A percentile compares a stretch with the other conserved stretches of the same genome.
These are phyloP conservation scores for Phyllostomus discolor DNA, from an alignment of 2,113 vertebrate genomes.

Conservation along the genomic window DNA sequence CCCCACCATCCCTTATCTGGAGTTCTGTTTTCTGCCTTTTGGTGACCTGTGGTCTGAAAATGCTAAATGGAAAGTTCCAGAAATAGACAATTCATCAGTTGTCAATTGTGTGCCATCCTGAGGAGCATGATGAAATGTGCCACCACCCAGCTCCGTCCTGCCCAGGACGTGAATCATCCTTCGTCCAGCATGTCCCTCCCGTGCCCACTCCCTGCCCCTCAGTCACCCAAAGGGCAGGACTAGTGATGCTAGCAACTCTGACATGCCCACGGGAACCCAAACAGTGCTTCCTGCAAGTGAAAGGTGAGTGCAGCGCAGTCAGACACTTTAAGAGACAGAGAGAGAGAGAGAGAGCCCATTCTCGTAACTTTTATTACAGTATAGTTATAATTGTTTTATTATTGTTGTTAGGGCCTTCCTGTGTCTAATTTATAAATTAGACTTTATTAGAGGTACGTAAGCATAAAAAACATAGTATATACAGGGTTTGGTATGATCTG, in stretches of 20 bases:
- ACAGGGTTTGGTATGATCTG: too few species aligned
- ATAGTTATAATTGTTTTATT: too few species aligned
- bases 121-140: too few species aligned
- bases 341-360: too few species aligned
- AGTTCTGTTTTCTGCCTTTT: neutral
- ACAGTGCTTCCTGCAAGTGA: neutral
- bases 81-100: neutral
- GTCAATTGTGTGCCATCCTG: neutral
- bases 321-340: neutral
- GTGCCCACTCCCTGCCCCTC: neutral
- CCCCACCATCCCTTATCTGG: neutral
- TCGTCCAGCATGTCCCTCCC: too few species aligned
- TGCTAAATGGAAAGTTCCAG: neutral
- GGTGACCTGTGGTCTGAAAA: neutral
- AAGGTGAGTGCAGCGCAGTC: neutral
- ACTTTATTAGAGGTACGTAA: too few species aligned
- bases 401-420: neutral
- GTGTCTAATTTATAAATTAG: too few species aligned
- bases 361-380: too few species aligned
- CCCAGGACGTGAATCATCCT: too few species aligned
- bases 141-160: too few species aligned
- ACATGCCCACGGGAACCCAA: neutral
- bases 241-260: neutral
- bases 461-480: too few species aligned
- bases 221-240: neutral